Percentiles rank a stretch among this genome's conserved stretches.
Conservation (phyloP, 2,113 vertebrate species). For the Microtus richardsoni region DNA sequence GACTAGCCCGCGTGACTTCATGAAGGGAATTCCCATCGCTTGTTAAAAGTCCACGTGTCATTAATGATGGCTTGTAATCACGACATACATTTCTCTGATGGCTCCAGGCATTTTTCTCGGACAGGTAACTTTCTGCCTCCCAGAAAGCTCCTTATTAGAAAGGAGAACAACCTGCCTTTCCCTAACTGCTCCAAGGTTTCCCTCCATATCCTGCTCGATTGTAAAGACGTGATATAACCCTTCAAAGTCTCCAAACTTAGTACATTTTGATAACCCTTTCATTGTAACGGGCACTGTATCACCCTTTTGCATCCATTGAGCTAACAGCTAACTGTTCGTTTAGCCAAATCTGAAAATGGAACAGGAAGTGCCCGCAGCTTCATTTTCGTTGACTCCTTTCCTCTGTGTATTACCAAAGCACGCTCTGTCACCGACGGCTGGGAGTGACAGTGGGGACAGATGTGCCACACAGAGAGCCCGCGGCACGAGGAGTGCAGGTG, state of each 20-base stretch:
- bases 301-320: background rate
- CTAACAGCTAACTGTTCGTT: background rate
- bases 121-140: constrained; percentile 14
- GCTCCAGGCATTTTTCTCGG: constrained; percentile 1
- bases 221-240: background rate
- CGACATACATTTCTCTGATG: constrained; percentile 4
- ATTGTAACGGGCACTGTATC: background rate
- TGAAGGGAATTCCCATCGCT: constrained; percentile 8
- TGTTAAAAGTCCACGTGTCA: constrained; percentile 19
- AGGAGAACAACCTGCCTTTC: background rate
- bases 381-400: background rate
- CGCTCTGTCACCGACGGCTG: background rate
- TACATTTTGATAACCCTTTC: background rate
- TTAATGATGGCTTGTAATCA: constrained; percentile 38
- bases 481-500: too few species aligned
- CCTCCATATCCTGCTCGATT: background rate
- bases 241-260: background rate
- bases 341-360: background rate
- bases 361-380: background rate
- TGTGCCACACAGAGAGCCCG: background rate
- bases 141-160: background rate
- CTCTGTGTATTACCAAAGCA: background rate
- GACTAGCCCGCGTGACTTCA: background rate
- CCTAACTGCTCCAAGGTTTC: background rate
- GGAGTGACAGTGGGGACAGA: background rate